Evolutionary conservation across 2,888 invertebrate species (phyloP).

Genomic region (Chrysolina americana): DNA sequence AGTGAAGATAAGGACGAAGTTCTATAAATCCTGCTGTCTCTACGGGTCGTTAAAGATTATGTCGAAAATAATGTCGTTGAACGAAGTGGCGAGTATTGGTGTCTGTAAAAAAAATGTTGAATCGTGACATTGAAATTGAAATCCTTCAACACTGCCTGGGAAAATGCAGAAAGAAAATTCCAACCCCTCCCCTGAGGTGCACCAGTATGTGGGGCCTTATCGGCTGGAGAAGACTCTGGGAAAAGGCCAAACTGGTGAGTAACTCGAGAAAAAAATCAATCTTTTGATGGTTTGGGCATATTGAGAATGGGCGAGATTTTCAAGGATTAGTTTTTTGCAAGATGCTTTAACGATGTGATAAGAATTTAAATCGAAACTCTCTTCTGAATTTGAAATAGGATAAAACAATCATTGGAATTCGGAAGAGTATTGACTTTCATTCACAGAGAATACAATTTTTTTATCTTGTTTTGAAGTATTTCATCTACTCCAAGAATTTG

Average conservation of each 20-base stretch:
- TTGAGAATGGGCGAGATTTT: neutral
- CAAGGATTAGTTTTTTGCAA: too few species aligned
- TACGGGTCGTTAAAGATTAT: constrained; percentile 16
- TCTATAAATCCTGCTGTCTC: neutral
- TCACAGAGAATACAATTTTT: too few species aligned
- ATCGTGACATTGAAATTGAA: constrained; percentile 50
- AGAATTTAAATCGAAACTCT: too few species aligned
- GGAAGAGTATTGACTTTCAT: too few species aligned
- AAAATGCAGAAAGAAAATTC: constrained; percentile 68
- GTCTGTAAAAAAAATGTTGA: constrained; percentile 17
- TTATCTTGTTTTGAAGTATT: too few species aligned
- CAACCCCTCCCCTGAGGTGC: constrained; percentile 75
- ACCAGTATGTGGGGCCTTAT: constrained; percentile 98
- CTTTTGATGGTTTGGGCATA: neutral
- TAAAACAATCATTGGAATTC: too few species aligned
- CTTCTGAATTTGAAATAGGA: too few species aligned
- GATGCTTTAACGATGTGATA: too few species aligned
- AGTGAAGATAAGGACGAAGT: neutral
- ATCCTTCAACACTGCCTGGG: constrained; percentile 27
- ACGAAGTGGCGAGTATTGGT: constrained; percentile 16
- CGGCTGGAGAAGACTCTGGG: constrained; percentile 98
- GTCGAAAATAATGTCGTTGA: neutral
- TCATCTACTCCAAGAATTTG: too few species aligned
- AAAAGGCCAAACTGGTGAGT: constrained; percentile 98
- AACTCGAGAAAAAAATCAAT: neutral